Evolutionary conservation across 2,797 vertebrate genomes (phyloP).

Genomic region (Haliaeetus vocifer): DNA sequence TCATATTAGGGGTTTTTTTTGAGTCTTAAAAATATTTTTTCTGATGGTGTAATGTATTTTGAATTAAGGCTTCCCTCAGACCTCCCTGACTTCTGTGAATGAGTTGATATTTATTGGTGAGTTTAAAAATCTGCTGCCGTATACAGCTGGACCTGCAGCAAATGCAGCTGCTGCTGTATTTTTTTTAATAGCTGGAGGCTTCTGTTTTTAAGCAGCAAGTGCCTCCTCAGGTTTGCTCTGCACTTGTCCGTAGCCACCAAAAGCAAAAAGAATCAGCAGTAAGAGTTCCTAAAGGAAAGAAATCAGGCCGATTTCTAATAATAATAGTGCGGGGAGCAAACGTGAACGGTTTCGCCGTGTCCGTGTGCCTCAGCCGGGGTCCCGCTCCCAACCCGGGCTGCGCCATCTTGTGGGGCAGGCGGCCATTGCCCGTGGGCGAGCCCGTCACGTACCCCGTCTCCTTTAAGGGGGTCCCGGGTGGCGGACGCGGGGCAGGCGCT

Average conservation of each 20-base stretch:
- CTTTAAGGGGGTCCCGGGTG: background rate
- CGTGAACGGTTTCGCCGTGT: fast-evolving
- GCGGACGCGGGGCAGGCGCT: background rate
- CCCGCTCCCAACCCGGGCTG: fast-evolving
- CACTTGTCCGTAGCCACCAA: background rate
- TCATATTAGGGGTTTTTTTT: background rate
- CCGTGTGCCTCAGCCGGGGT: fast-evolving
- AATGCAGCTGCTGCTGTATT: background rate
- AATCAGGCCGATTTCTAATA: background rate
- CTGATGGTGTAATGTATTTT: background rate
- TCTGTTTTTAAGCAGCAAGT: background rate
- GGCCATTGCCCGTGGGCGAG: fast-evolving
- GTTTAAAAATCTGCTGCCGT: background rate
- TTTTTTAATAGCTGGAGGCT: background rate
- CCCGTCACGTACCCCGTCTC: background rate
- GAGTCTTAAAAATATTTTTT: background rate
- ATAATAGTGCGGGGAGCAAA: too few relatives aligned
- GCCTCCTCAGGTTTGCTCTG: background rate
- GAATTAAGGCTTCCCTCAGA: background rate
- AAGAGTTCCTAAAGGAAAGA: background rate
- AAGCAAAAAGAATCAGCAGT: background rate
- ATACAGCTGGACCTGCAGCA: background rate
- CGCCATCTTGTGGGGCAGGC: background rate
- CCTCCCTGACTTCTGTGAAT: background rate
- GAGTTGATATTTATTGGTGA: background rate